Base-by-base conservation (phyloP, 2,797 vertebrate genomes). In the Xerus rutilus region DNA sequence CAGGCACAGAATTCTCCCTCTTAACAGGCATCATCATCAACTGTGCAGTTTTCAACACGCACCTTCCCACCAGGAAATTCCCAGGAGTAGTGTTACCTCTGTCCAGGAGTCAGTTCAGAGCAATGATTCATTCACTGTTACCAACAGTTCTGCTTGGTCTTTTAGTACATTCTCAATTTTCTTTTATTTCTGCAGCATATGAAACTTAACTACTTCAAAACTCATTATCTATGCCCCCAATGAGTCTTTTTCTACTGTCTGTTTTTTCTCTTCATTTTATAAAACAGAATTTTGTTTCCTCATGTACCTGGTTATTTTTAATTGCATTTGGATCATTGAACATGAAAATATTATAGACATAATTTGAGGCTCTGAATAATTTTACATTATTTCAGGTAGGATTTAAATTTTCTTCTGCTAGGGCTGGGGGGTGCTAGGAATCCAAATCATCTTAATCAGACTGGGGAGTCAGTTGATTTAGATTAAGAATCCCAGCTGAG, bases 161-260 rank as follows among this genome's bases (percentile, higher is more conserved):
- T 47, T 47, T 47, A 47, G 45, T 47, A 47, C 28, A 45, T 62
- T 64, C 14, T 49, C 30, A 35, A 32, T 64, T 64, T 64, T 83
- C 43, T 35, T 69, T 88, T 59, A 83, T 62, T 92, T 88, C 77
- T 92, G 43, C 45, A 77, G 49, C 30, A 54, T 52, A 45, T 70
- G 77, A 92, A 52, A 4, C 47, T 47, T 92, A 39, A 84, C 35
- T 73, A 89, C 78, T 93, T 79, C 65, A 57, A 89, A 89, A 14
- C 20, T 54, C 57, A n/a, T 62, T 49, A 62, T 76, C 77, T 64
- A 1, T 70, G 32, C 21, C 5, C 5, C 64, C 32, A 87, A 6
- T 69, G 77, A 10, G 32, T 67, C 47, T 47, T 5, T 35, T 67
- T 81, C 47, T 77, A n/a, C 15, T n/a, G 23, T 30, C 52, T 49